Evolutionary conservation across 1,140 invertebrate genomes (phyloP).

Genomic region (Leptinotarsa defecta): DNA sequence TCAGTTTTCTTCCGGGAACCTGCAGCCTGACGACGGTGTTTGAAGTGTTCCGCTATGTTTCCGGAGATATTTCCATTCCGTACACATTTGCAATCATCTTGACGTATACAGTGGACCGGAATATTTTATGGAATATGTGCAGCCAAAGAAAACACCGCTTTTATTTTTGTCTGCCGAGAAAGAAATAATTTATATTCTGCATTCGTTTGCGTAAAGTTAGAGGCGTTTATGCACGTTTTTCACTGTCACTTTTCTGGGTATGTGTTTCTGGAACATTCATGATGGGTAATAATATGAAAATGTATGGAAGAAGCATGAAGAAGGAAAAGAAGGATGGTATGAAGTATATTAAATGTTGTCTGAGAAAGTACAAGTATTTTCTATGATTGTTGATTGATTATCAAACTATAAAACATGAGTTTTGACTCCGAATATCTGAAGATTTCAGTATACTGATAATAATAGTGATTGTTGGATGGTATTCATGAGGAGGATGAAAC

Average conservation of each 20-base stretch:
- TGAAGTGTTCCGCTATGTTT: background rate
- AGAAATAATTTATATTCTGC: conserved; percentile 17
- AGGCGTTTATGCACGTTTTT: conserved; percentile 11
- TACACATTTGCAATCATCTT: conserved; percentile 25
- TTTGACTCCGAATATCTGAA: no score
- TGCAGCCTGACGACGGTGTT: background rate
- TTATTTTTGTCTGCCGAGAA: background rate
- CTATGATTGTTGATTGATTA: no score
- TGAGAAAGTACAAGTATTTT: no score
- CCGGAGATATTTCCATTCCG: conserved; percentile 30
- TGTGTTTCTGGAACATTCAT: background rate
- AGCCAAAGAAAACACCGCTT: conserved; percentile 7
- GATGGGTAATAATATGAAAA: background rate
- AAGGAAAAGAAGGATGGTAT: no score
- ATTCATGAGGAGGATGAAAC: no score
- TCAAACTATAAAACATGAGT: no score
- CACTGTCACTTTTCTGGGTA: background rate
- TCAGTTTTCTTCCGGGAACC: background rate
- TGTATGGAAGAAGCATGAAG: background rate
- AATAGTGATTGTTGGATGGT: no score
- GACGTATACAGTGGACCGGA: conserved; percentile 5
- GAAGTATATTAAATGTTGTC: no score
- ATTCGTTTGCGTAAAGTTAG: conserved; percentile 4
- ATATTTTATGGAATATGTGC: conserved; percentile 16
- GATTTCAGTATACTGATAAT: no score